Percentiles rank a stretch among this genome's conserved stretches.
Conservation (phyloP, 2,113 vertebrate genomes). For the Anarhynchus alexandrinus region DNA sequence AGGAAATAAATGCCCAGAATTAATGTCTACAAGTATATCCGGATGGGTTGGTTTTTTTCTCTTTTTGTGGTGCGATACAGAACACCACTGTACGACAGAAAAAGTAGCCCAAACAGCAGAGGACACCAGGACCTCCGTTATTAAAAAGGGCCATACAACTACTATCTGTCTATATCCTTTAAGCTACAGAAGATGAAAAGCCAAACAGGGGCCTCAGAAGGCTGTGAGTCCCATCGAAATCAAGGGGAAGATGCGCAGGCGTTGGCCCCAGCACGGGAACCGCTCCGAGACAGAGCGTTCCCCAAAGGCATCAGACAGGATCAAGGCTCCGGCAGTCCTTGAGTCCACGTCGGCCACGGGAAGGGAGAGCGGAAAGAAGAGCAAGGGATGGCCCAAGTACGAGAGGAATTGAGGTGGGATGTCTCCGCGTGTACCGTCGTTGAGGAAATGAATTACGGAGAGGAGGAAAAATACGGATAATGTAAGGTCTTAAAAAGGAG, state of each 20-base stretch:
- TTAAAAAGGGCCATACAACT: constrained; percentile 7
- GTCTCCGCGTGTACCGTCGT: not conserved
- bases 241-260: not conserved
- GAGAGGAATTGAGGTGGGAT: not conserved
- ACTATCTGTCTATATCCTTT: not conserved
- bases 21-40: not conserved
- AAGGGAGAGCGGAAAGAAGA: constrained; percentile 8
- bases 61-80: not conserved
- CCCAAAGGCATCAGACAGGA: not conserved
- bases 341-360: not conserved
- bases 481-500: not conserved
- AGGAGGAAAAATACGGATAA: not conserved
- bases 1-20: not conserved
- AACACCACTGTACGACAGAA: not conserved
- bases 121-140: not conserved
- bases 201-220: not conserved
- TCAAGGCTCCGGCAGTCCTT: constrained; percentile 20
- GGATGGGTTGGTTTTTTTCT: not conserved
- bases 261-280: constrained; percentile 6
- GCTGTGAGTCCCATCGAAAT: not conserved
- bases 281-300: constrained; percentile 17
- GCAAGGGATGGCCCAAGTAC: not conserved
- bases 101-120: not conserved
- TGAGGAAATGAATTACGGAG: not conserved
- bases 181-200: constrained; percentile 30